Evolutionary conservation across 1,140 invertebrate species (phyloP), one percentile per base, ranked within the genome.

Genomic region (Spodoptera litura): DNA sequence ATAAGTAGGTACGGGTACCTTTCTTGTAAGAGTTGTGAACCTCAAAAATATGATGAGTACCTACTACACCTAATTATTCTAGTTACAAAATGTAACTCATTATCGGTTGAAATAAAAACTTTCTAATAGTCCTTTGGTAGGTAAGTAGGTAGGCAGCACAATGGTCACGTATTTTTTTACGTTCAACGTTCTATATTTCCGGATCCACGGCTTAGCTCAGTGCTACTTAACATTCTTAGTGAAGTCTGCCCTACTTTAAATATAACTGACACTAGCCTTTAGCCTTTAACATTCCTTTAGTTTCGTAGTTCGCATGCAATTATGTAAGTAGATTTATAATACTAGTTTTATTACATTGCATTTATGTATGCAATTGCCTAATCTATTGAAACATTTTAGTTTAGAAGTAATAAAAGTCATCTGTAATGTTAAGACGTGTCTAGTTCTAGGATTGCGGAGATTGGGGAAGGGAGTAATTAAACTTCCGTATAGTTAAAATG

Each of bases 141-240:
- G 76, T 75, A 88, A 77, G 86, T 80, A 89, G 83, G 86, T 86
- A 78, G 84, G 78, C 78, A 73, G 52, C 49, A 51, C 83, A 84
- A 83, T 84, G 76, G 83, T 87, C 89, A 86, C 86, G 86, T 89
- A 86, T 84, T 88, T 87, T 87, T 78, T 87, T 87, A 79, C 85
- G 86, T 78, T 83, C 88, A 86, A 87, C 38, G 38, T 44, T 44
- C 38, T 86, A 79, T 68, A 87, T 82, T 88, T 86, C 89, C 84
- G 85, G 86, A 87, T 87, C 79, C 81, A 78, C 74, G 61, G 51
- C 38, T 79, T 70, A 82, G 83, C 15, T n/a, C 38, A 44, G 83
- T 86, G 79, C 86, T 88, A 82, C 84, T 91, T 91, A 88, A 81
- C 85, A 92, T 89, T 89, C 87, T 87, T 85, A 80, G 82, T 88